phyloP scores from a whole-genome alignment of 2,888 invertebrate species.

The Lasioglossum vierecki region DNA sequence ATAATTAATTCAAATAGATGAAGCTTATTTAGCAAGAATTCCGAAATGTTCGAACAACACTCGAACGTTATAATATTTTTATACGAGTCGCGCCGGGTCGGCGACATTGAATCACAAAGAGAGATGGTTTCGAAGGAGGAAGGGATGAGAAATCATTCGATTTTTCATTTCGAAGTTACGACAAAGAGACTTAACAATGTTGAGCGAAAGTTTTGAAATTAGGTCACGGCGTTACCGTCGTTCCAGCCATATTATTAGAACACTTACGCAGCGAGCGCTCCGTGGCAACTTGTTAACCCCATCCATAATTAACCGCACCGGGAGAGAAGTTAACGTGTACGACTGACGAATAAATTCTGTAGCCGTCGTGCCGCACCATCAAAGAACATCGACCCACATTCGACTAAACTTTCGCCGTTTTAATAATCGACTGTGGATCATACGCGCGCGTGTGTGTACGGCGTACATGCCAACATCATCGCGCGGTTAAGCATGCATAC shows the following conservation, averaged over 20 bases:
- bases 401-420: conserved; percentile 41
- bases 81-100: not conserved
- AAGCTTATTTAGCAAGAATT: not conserved
- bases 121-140: not conserved
- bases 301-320: conserved; percentile 29
- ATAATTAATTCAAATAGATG: not conserved
- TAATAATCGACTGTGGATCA: conserved; percentile 36
- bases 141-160: not conserved
- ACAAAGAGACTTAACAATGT: not conserved
- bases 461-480: not conserved
- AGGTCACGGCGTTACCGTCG: conserved; percentile 24
- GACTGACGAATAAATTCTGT: conserved; percentile 28
- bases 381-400: conserved; percentile 42
- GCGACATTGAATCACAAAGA: not conserved
- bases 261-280: not conserved
- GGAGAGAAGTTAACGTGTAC: conserved; percentile 29
- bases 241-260: conserved; percentile 17
- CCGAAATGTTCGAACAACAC: not conserved
- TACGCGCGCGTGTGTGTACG: not conserved
- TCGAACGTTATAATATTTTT: not conserved
- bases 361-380: not conserved
- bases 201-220: conserved; percentile 11
- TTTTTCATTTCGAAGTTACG: not conserved
- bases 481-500: too few species aligned
- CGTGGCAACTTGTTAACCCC: conserved; percentile 20